These are phyloP conservation scores for Taxidea taxus DNA, from an alignment of 2,113 vertebrate species.

Conservation along the genomic window DNA sequence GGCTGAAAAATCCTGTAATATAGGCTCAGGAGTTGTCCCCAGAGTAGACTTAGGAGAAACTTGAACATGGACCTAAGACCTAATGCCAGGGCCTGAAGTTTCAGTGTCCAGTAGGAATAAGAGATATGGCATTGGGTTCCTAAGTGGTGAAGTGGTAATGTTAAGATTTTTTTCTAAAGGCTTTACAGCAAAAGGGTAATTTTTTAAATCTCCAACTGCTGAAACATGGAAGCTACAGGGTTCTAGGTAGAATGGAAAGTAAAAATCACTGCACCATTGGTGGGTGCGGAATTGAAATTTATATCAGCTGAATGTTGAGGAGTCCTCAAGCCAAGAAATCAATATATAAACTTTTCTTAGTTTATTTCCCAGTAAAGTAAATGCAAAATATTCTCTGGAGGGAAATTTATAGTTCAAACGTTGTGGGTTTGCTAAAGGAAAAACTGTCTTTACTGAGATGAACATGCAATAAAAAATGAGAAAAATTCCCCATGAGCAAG, in stretches of 20 bases:
- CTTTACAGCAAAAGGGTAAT: background rate
- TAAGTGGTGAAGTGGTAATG: background rate
- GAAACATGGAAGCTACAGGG: background rate
- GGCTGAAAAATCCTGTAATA: background rate
- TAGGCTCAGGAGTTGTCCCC: background rate
- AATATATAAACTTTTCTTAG: background rate
- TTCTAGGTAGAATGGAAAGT: background rate
- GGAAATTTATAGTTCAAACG: background rate
- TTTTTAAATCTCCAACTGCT: background rate
- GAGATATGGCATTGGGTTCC: background rate
- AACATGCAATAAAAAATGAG: background rate
- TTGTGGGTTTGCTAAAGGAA: background rate
- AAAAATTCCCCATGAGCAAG: background rate
- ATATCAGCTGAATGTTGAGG: background rate
- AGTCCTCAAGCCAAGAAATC: background rate
- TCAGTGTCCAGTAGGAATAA: background rate
- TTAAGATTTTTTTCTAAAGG: background rate
- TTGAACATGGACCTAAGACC: background rate
- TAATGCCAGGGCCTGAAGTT: background rate
- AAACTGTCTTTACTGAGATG: background rate
- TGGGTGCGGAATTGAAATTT: background rate
- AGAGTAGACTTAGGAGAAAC: background rate
- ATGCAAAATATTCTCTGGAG: background rate
- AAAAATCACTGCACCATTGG: background rate
- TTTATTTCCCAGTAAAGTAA: background rate